Base-by-base conservation (phyloP, 2,113 vertebrate genomes). In the Riparia riparia region DNA sequence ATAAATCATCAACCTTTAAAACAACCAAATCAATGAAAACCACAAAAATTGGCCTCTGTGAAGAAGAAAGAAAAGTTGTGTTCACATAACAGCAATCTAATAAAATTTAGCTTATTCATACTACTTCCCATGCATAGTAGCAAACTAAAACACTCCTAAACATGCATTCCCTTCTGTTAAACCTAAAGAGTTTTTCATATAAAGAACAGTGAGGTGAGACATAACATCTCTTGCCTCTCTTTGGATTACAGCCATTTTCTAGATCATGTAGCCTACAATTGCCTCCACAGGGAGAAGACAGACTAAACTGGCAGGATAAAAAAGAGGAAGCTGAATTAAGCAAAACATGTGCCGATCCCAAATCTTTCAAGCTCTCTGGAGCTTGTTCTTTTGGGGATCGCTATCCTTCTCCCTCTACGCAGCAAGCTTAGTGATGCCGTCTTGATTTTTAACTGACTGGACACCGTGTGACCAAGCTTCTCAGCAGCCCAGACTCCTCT, bases 1-100 rank as follows among this genome's bases (percentile, higher is more conserved):
- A 97, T 95, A 97, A 97, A 97, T 97, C 93, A 97, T 65, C 93
- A 96, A 87, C 72, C 85, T 90, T 92, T 95, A 88, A 87, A 95
- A 79, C n/a, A 94, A 86, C 29, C 51, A 79, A 95, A 90, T 83
- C 82, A 92, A 92, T 81, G 89, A 92, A 92, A 97, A 82, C 74
- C 63, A 42, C 47, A 95, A 95, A 50, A 94, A 93, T 92, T 32
- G 41, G 47, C 31, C 57, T 17, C 54, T 13, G 34, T 29, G 56
- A 94, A 96, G 66, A 82, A 88, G 60, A 89, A 70, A 93, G 45
- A 58, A 68, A 95, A 90, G 58, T 76, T 91, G 47, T 15, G 6
- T 82, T 91, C 94, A 73, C 1, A 3, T 56, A 92, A 82, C 69
- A 83, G 81, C 31, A 87, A 34, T n/a, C 70, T 24, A 86, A 71